Evolutionary conservation across 2,113 vertebrate genomes (phyloP).

Genomic region (Vulpes ferrilata): DNA sequence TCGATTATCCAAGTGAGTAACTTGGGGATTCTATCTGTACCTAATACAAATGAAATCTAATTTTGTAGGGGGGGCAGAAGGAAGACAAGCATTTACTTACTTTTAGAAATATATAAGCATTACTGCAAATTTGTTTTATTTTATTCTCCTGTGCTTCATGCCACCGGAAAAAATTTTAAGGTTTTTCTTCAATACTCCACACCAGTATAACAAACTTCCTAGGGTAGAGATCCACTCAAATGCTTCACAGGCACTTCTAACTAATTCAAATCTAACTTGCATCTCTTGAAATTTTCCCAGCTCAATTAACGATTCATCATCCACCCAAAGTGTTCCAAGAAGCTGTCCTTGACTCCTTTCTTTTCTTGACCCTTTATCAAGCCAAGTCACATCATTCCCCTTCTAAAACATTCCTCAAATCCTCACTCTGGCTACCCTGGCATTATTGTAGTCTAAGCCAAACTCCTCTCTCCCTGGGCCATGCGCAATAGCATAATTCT

Average conservation of each 20-base stretch:
- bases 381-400: background rate
- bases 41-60: conserved; percentile 24
- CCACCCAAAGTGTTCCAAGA: background rate
- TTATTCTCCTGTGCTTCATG: background rate
- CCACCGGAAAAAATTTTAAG: background rate
- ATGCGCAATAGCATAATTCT: background rate
- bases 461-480: background rate
- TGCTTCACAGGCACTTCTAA: background rate
- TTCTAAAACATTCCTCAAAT: background rate
- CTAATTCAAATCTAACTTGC: background rate
- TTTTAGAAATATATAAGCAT: conserved; percentile 1
- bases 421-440: background rate
- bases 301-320: background rate
- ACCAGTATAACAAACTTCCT: background rate
- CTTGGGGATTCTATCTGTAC: background rate
- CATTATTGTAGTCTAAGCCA: too few relatives aligned
- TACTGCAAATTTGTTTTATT: background rate
- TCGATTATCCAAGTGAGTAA: background rate
- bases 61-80: background rate
- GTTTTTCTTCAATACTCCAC: background rate
- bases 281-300: background rate
- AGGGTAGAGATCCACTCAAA: background rate
- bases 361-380: background rate
- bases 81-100: background rate
- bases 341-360: background rate